A percentile compares a stretch with the other conserved stretches of the same genome.
These are phyloP conservation scores for Seira musarum DNA, from an alignment of 2,888 invertebrate genomes.

Conservation along the genomic window DNA sequence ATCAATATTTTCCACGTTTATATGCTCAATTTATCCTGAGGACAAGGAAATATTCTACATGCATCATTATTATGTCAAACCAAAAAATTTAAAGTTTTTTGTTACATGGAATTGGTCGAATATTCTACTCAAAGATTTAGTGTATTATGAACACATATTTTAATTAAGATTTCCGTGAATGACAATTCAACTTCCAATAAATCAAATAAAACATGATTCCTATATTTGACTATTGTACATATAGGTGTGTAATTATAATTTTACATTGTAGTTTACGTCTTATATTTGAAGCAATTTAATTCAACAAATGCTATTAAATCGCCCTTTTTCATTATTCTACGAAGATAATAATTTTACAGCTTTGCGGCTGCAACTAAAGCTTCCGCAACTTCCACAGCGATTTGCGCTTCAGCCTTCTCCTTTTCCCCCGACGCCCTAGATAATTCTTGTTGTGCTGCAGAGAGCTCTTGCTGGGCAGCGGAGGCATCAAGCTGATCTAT, in stretches of 20 bases:
- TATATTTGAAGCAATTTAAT: constrained; percentile 15
- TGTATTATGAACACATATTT: no score
- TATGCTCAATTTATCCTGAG: no score
- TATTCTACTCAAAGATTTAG: no score
- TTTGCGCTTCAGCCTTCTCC: constrained; percentile 91
- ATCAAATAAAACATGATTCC: not conserved
- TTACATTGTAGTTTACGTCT: constrained; percentile 18
- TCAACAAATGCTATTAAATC: not conserved
- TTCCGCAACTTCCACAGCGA: constrained; percentile 95
- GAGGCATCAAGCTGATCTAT: constrained; percentile 85
- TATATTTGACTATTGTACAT: constrained; percentile 23
- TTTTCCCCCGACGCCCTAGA: constrained; percentile 86
- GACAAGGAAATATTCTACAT: no score
- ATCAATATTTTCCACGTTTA: no score
- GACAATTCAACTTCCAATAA: constrained; percentile 31
- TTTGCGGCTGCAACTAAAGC: constrained; percentile 88
- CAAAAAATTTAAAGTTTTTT: no score
- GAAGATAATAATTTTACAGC: constrained; percentile 25
- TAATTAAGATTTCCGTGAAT: not conserved
- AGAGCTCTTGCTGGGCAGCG: constrained; percentile 87
- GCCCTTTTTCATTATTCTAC: constrained; percentile 3
- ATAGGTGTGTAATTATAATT: constrained; percentile 16
- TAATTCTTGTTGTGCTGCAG: constrained; percentile 87
- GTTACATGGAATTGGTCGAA: no score
- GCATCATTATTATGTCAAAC: no score